Base-by-base conservation (phyloP, 2,113 vertebrate species). In the Coracopsis vasa region DNA sequence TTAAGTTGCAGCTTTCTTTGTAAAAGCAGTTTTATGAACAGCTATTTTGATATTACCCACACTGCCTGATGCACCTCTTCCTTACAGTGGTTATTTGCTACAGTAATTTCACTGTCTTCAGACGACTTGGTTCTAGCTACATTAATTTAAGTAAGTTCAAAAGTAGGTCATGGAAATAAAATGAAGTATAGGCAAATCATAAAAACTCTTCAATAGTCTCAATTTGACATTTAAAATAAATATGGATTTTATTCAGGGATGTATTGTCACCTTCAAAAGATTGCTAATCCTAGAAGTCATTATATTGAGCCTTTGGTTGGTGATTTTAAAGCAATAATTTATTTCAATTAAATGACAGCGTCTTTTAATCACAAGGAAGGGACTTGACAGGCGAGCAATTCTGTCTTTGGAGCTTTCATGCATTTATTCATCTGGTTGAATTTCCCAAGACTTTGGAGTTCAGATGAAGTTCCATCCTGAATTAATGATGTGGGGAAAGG, bases 281-380 rank as follows among this genome's bases (percentile, higher is more conserved):
- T 2, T 75, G 19, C 41, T 95, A 95, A 96, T 91, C 74, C 84
- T 91, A 88, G 51, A 95, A 95, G 78, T 92, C 33, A 93, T 92
- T 96, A 90, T 77, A 88, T 45, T 70, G 70, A 72, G 66, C 69
- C 65, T 91, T 91, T 79, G 13, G 27, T 45, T 92, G 62, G 75
- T 80, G 80, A 94, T 92, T 95, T 92, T 91, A 75, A 87, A 87
- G 80, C 78, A 95, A 87, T 91, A 95, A 92, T 94, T 96, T 94
- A 96, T 94, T 95, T 96, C 93, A 95, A 92, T 96, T 95, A 95
- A 96, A 89, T 90, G 93, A 91, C 93, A 96, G 80, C 89, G 95
- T 95, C 90, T 96, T 96, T 95, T 95, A 95, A 95, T 97, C 95
- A 96, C 10, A 7, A 75, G 41, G 53, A 97, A 95, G 66, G 91